A percentile compares a stretch with the other conserved stretches of the same genome.
Evolutionary conservation across 2,888 invertebrate species (phyloP).

Genomic region (Odontomyia ornata): DNA sequence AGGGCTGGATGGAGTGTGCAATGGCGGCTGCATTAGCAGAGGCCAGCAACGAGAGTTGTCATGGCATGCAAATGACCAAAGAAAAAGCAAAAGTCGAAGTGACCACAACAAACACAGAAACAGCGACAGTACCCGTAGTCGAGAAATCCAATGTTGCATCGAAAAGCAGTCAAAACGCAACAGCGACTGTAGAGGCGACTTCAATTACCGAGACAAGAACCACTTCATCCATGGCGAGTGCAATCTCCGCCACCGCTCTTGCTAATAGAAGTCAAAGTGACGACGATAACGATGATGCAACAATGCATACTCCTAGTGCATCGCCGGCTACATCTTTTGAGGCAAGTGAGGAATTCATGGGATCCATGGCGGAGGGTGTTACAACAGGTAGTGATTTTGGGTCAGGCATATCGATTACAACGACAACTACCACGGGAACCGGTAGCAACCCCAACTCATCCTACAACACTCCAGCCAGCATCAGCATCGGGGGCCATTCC

Average conservation of each 20-base stretch:
- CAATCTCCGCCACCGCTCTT: background rate
- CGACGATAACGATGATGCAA: slow-evolving; percentile 20
- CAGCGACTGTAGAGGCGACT: background rate
- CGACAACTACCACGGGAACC: background rate
- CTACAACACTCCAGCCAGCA: background rate
- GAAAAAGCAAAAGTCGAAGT: background rate
- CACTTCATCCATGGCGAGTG: background rate
- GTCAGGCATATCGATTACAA: background rate
- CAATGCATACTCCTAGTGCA: slow-evolving; percentile 15
- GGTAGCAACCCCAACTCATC: background rate
- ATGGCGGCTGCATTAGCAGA: slow-evolving; percentile 31
- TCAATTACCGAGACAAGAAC: background rate
- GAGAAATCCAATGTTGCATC: slow-evolving; percentile 9
- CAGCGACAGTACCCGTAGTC: background rate
- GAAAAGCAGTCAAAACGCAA: background rate
- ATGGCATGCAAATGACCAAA: slow-evolving; percentile 32
- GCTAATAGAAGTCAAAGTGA: background rate
- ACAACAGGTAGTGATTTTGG: slow-evolving; percentile 28
- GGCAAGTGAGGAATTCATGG: background rate
- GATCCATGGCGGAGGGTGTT: background rate
- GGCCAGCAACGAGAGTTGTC: slow-evolving; percentile 22
- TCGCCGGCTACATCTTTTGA: slow-evolving; percentile 11
- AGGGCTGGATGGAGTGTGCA: background rate
- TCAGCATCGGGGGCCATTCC: background rate
- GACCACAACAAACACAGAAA: background rate